Evolutionary conservation across 2,888 invertebrate species (phyloP), one percentile per base, ranked within the genome.

Genomic region (Leptinotarsa rubiginosa): DNA sequence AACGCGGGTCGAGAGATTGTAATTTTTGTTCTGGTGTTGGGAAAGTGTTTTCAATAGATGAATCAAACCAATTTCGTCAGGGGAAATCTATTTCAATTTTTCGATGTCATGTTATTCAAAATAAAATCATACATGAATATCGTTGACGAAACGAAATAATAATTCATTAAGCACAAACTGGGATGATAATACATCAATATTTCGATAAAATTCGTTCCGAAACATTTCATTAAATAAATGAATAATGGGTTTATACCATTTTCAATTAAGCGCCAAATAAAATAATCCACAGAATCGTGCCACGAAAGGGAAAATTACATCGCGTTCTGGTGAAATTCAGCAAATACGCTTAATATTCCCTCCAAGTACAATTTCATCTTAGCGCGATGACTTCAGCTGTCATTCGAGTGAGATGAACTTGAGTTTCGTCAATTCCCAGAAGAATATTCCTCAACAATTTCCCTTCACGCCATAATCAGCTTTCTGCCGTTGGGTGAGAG

Each of bases 311-410:
- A 72, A 67, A 67, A 72, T 72, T 54, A 65, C 41, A 65, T 52
- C n/a, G 64, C 65, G 41, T 67, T 67, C 47, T 56, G 66, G 65
- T 62, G 67, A 67, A 72, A 72, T 67, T 67, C 59, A 67, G 49
- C 49, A 72, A 67, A 72, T 66, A 59, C 73, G 77, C 74, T 79
- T 77, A 79, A 77, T 79, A 79, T 79, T 78, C 79, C 67, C 74
- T 64, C 59, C 62, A 73, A 77, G 77, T 77, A 71, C 74, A 72
- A 79, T 79, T 79, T 78, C 79, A 79, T 79, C 77, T 78, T 78
- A 76, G 71, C 72, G 54, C 69, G 74, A 79, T 77, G 76, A 75
- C 76, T 76, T 73, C 67, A 66, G 69, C 76, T 73, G 77, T 76
- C 79, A 75, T 77, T 79, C 76, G 68, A 69, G 74, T 65, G 69